Evolutionary conservation across 1,140 invertebrate genomes (phyloP).

Genomic region (Popillia japonica): DNA sequence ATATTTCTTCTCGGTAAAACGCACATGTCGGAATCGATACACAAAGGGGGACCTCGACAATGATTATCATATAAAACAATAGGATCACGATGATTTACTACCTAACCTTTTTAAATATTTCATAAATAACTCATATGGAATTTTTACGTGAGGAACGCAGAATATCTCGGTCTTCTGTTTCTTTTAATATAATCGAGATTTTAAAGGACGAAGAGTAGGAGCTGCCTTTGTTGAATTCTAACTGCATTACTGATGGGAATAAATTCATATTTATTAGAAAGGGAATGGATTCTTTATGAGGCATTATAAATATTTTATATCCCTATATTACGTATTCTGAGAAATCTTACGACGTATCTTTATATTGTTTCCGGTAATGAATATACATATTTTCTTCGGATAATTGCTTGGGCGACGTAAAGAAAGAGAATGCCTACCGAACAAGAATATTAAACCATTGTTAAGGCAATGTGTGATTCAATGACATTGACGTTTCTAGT

Average conservation of each 20-base stretch:
- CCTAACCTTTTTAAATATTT: neutral
- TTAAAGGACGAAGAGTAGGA: neutral
- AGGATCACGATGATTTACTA: neutral
- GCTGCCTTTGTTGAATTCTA: neutral
- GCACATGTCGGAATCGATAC: neutral
- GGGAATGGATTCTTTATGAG: slow-evolving; percentile 1
- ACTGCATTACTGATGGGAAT: neutral
- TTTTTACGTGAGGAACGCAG: slow-evolving; percentile 7
- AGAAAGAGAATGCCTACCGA: too few relatives aligned
- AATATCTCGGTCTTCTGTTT: neutral
- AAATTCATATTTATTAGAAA: neutral
- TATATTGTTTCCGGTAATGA: slow-evolving; percentile 8
- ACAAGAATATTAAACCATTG: too few relatives aligned
- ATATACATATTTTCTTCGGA: neutral
- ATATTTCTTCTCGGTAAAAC: too few relatives aligned
- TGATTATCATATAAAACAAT: slow-evolving; percentile 3
- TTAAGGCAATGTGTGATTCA: too few relatives aligned
- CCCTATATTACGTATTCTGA: neutral
- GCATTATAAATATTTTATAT: slow-evolving; percentile 32
- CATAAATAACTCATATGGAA: slow-evolving; percentile 11
- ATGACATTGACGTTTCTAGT: too few relatives aligned
- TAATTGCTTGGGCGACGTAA: too few relatives aligned
- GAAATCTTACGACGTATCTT: neutral
- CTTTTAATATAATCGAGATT: neutral
- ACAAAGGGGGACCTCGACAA: neutral